These are phyloP conservation scores for Dolomedes plantarius DNA, from an alignment of 2,888 invertebrate genomes.

Conservation along the genomic window DNA sequence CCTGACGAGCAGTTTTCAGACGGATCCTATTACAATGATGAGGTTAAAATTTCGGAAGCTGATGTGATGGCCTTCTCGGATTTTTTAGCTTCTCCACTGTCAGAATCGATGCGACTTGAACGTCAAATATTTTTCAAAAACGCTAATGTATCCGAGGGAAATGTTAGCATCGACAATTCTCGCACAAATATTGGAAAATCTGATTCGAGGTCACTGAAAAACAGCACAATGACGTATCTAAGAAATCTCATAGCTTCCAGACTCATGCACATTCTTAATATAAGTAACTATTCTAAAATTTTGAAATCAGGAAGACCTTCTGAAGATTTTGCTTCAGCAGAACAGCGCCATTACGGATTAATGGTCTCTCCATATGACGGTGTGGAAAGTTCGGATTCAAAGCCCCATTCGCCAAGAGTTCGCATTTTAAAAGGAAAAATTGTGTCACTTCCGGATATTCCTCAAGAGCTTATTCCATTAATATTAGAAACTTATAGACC, in stretches of 20 bases:
- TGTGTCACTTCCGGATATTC: constrained; percentile 47
- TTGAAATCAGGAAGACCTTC: neutral
- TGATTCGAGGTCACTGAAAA: constrained; percentile 4
- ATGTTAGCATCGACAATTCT: neutral
- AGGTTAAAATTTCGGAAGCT: neutral
- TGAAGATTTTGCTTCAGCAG: constrained; percentile 29
- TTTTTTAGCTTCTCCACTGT: constrained; percentile 45
- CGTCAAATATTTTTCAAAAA: constrained; percentile 39
- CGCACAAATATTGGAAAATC: neutral
- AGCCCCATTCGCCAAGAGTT: constrained; percentile 29
- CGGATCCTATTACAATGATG: neutral
- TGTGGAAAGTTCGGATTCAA: neutral
- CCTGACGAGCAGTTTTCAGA: neutral
- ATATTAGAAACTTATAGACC: constrained; percentile 49
- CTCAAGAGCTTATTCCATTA: constrained; percentile 52
- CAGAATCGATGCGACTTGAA: constrained; percentile 37
- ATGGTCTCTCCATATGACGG: constrained; percentile 50
- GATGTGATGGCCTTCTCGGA: constrained; percentile 59
- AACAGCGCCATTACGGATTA: constrained; percentile 57
- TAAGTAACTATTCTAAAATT: neutral
- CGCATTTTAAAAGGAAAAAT: constrained; percentile 47
- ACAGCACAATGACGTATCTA: constrained; percentile 8
- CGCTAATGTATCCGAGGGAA: neutral
- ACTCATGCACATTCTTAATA: constrained; percentile 35
- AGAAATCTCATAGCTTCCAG: constrained; percentile 34